Conservation (phyloP, 2,113 vertebrate genomes). For the Cervus canadensis region DNA sequence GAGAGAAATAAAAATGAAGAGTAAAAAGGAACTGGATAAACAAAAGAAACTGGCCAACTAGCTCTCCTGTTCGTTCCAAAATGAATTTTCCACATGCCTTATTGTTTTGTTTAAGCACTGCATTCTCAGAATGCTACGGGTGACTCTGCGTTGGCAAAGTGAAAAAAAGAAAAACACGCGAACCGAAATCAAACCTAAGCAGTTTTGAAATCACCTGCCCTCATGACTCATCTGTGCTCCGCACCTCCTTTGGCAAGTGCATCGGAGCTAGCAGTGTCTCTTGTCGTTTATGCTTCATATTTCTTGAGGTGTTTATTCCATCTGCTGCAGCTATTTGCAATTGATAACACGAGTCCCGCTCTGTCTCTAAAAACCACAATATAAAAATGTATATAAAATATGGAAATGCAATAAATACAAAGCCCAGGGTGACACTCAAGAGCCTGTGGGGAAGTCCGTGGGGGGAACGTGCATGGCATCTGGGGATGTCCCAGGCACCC, state of each 20-base stretch:
- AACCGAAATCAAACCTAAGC: not conserved
- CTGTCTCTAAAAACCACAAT: not conserved
- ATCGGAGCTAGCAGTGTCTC: not conserved
- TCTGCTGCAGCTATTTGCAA: not conserved
- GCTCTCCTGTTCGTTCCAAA: not conserved
- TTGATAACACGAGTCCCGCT: too few species aligned
- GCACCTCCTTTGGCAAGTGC: not conserved
- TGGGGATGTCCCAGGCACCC: not conserved
- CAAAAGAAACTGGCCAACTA: not conserved
- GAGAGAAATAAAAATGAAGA: not conserved
- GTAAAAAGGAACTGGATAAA: not conserved
- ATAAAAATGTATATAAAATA: not conserved
- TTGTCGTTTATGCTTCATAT: not conserved
- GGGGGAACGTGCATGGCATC: fast-evolving
- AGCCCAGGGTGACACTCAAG: not conserved
- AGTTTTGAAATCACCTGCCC: too few species aligned
- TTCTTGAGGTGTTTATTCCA: not conserved
- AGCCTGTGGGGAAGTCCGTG: not conserved
- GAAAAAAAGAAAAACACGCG: not conserved
- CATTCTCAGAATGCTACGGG: not conserved
- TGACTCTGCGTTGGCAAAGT: not conserved
- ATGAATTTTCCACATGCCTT: not conserved
- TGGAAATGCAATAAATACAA: not conserved
- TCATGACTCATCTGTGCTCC: fast-evolving
- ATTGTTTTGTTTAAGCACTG: not conserved